These are phyloP conservation scores for Microcebus ravelobensis DNA, from an alignment of 2,113 vertebrate species.

Conservation along the genomic window DNA sequence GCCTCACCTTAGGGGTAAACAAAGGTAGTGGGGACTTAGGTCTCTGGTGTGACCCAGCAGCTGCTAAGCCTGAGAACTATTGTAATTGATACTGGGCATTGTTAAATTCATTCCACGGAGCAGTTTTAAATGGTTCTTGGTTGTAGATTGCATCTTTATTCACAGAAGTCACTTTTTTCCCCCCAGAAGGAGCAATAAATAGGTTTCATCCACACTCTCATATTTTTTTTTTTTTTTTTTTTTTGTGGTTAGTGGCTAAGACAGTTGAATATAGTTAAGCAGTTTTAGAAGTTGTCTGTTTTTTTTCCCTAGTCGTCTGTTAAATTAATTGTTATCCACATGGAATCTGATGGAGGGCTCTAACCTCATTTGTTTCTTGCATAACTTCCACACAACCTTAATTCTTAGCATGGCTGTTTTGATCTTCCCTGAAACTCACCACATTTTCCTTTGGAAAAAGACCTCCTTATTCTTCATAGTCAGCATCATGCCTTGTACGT, in stretches of 20 bases:
- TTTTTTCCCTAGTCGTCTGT: background rate
- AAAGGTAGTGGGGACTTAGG: background rate
- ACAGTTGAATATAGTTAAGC: background rate
- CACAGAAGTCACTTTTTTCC: background rate
- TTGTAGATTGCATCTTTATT: background rate
- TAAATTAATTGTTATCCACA: background rate
- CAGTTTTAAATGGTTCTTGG: no score
- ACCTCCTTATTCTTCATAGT: background rate
- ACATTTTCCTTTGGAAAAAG: slow-evolving; percentile 3
- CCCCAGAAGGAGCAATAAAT: background rate
- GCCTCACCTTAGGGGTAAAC: rapidly evolving
- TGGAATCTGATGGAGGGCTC: background rate
- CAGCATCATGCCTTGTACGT: background rate
- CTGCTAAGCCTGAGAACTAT: background rate
- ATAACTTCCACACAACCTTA: background rate
- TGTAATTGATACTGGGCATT: background rate
- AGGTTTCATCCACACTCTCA: background rate
- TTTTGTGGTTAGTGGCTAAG: background rate
- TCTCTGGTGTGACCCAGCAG: background rate
- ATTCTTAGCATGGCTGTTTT: background rate
- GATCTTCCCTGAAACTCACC: background rate
- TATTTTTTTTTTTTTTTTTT: background rate
- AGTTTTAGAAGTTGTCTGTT: background rate
- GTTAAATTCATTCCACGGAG: no score
- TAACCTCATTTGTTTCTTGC: background rate